Base-by-base conservation (phyloP, 2,113 vertebrate genomes). In the Lepisosteus osseus region DNA sequence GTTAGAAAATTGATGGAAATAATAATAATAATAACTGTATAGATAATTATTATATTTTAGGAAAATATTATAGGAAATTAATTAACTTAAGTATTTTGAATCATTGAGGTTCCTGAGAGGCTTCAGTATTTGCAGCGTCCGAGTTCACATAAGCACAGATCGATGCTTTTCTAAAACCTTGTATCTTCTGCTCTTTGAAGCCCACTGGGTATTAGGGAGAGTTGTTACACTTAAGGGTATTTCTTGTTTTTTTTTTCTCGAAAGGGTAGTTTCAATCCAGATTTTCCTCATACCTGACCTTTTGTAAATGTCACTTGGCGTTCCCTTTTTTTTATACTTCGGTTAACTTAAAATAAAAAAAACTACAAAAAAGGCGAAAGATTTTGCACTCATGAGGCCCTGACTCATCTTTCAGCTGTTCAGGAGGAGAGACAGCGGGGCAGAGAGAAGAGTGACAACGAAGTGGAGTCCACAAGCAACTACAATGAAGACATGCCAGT, bases 341-440 rank as follows among this genome's bases (percentile, higher is more conserved):
- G 7, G 15, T 11, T 63, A 40, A 29, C 47, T 9, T 63, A n/a
- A 63, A 29, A 5, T 40, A 11, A 63, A 63, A 63, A 29, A 63
- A 5, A 40, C 40, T 13, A 59, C 12, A 59, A 59, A 13, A n/a
- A 4, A 59, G 13, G 12, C 13, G 5, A 59, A n/a, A n/a, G 1
- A 15, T 2, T 59, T 29, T 4, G 40, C 15, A 43, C 43, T 14
- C 13, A 13, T 7, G 29, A 13, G 59, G 11, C 44, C 54, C 11
- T 42, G 56, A 72, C 65, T 67, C 17, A 71, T 0, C 69, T 67
- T 71, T 8, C 82, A 98, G 97, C 97, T 14, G 97, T 98, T 68
- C 97, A 98, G 77, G 96, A 98, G 65, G 97, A 98, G 82, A 90
- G 96, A 70, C 96, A 98, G 88, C 91, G 97, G 68, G 95, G 95